phyloP scores from a whole-genome alignment of 1,140 invertebrate genomes.

The Habropoda laboriosa region DNA sequence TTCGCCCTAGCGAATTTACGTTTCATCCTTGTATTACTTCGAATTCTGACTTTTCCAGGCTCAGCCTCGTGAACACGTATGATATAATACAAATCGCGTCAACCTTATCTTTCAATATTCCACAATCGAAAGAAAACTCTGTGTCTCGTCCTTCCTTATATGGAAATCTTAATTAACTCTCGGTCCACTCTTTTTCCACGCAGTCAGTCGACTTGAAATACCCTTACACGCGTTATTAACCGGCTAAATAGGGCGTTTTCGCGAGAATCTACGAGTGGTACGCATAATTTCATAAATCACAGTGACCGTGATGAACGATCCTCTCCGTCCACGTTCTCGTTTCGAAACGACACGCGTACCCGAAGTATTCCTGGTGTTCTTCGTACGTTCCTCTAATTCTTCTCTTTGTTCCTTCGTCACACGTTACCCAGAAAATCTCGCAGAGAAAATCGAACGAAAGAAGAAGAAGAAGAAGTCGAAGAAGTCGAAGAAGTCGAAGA shows the following conservation, averaged over 20 bases:
- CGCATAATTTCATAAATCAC: slow-evolving; percentile 63
- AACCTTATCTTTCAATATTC: neutral
- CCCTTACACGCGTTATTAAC: neutral
- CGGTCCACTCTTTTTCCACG: neutral
- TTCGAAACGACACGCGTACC: slow-evolving; percentile 15
- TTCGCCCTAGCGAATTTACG: neutral
- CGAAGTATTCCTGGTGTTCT: too few relatives aligned
- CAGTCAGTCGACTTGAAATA: neutral
- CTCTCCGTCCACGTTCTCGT: slow-evolving; percentile 9
- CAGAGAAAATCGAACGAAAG: too few relatives aligned
- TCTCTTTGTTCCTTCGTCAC: neutral
- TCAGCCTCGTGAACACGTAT: neutral
- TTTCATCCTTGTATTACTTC: neutral
- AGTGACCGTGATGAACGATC: slow-evolving; percentile 57
- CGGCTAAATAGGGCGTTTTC: slow-evolving; percentile 6
- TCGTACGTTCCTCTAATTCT: neutral
- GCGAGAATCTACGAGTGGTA: slow-evolving; percentile 19
- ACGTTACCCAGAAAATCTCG: neutral
- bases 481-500: too few relatives aligned
- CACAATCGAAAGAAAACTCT: neutral
- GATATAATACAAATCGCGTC: neutral
- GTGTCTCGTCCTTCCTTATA: too few relatives aligned
- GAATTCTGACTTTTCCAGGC: neutral
- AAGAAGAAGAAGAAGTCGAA: too few relatives aligned
- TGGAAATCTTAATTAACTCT: neutral